A percentile compares a stretch with the other conserved stretches of the same genome.
These are phyloP conservation scores for Copidosoma aretas DNA, from an alignment of 2,888 invertebrate species.

Conservation along the genomic window DNA sequence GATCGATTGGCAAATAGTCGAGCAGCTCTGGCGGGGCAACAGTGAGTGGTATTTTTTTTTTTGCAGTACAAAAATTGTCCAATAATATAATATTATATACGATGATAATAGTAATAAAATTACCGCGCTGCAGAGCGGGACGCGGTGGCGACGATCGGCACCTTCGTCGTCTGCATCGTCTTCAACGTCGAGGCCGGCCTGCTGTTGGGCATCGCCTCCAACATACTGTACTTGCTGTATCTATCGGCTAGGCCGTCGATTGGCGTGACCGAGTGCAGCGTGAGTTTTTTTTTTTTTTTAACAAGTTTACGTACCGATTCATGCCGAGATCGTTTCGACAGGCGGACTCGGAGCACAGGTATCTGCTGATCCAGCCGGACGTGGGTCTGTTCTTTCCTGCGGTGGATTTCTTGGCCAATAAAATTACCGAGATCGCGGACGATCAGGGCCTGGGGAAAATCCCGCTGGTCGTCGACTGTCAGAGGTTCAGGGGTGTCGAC, in stretches of 20 bases:
- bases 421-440: slow-evolving; percentile 65
- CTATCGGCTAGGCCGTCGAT: slow-evolving; percentile 72
- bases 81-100: no score
- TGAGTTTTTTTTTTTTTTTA: slow-evolving; percentile 50
- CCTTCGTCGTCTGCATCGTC: slow-evolving; percentile 73
- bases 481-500: slow-evolving; percentile 71
- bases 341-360: slow-evolving; percentile 64
- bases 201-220: slow-evolving; percentile 73
- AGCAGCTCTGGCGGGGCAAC: slow-evolving; percentile 66
- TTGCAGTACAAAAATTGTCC: background rate
- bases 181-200: slow-evolving; percentile 83
- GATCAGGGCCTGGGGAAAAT: slow-evolving; percentile 60
- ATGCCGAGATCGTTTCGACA: slow-evolving; percentile 45
- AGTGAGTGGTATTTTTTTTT: slow-evolving; percentile 60
- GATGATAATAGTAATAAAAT: no score
- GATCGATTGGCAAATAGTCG: slow-evolving; percentile 67
- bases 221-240: slow-evolving; percentile 71
- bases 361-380: slow-evolving; percentile 70
- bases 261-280: slow-evolving; percentile 61
- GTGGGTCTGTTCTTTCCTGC: slow-evolving; percentile 76
- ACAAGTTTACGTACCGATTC: no score
- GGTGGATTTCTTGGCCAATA: slow-evolving; percentile 70
- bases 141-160: slow-evolving; percentile 71
- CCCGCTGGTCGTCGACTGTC: slow-evolving; percentile 72
- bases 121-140: slow-evolving; percentile 63